Percentiles rank a stretch among this genome's conserved stretches.
These are phyloP conservation scores for Meda fulgida DNA, from an alignment of 2,797 vertebrate genomes.

Conservation along the genomic window DNA sequence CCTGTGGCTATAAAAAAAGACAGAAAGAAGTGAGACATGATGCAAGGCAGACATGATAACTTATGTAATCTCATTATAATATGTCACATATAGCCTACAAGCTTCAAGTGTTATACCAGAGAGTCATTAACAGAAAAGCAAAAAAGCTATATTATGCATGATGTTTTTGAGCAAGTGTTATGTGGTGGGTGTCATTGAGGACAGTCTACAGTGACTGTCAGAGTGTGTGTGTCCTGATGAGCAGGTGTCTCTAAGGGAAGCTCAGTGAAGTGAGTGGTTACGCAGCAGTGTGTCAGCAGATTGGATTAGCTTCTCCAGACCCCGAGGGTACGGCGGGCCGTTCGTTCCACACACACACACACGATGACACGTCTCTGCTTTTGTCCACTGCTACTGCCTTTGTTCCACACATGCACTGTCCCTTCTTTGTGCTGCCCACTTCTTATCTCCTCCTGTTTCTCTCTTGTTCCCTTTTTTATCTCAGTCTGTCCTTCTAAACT, in stretches of 20 bases:
- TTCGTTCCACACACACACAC: conserved; percentile 7
- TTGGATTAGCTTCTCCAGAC: conserved; percentile 52
- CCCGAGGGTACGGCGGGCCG: conserved; percentile 28
- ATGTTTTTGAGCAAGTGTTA: background rate
- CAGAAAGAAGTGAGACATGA: background rate
- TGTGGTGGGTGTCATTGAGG: background rate
- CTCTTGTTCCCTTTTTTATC: conserved; percentile 7
- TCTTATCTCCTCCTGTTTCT: background rate
- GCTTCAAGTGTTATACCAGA: background rate
- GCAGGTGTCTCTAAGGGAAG: conserved; percentile 40
- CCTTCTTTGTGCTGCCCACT: conserved; percentile 25
- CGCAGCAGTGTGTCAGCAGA: conserved; percentile 52
- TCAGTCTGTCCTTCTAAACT: conserved; percentile 21
- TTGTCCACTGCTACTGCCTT: conserved; percentile 33
- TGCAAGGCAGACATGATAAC: background rate
- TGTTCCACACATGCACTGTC: conserved; percentile 29
- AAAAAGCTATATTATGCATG: background rate
- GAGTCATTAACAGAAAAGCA: conserved; percentile 8
- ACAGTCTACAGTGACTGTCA: background rate
- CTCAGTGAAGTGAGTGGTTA: conserved; percentile 29
- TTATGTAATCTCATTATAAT: background rate
- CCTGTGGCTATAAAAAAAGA: background rate
- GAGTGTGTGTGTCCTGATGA: conserved; percentile 29
- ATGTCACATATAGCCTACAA: background rate
- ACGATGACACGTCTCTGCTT: conserved; percentile 26